These are phyloP conservation scores for Calliphora vomitoria DNA, from an alignment of 2,888 invertebrate genomes.

Conservation along the genomic window DNA sequence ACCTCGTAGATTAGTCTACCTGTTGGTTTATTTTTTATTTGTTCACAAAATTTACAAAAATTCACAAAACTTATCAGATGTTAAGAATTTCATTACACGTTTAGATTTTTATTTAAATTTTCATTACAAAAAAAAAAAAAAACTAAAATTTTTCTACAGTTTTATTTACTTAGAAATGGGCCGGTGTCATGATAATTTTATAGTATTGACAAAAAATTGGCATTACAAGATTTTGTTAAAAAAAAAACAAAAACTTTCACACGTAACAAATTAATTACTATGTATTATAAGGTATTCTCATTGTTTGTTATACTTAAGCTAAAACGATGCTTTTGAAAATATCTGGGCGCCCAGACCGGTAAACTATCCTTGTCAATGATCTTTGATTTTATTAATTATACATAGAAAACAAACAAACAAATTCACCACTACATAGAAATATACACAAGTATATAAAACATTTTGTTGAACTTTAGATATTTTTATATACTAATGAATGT, in stretches of 20 bases:
- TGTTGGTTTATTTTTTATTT: background rate
- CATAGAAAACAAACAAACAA: background rate
- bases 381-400: background rate
- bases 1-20: background rate
- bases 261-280: background rate
- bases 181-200: background rate
- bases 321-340: background rate
- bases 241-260: no score
- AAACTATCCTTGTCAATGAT: conserved; percentile 20
- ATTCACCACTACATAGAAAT: background rate
- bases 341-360: background rate
- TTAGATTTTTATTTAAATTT: background rate
- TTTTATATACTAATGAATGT: background rate
- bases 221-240: background rate
- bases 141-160: background rate
- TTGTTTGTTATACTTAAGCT: background rate
- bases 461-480: background rate
- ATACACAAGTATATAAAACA: background rate
- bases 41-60: background rate
- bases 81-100: background rate
- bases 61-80: background rate
- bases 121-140: no score
- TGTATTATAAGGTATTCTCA: background rate
- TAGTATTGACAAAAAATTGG: background rate
- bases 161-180: conserved; percentile 8